Conservation (phyloP, 1,140 invertebrate genomes). For the Cherax destructor region DNA sequence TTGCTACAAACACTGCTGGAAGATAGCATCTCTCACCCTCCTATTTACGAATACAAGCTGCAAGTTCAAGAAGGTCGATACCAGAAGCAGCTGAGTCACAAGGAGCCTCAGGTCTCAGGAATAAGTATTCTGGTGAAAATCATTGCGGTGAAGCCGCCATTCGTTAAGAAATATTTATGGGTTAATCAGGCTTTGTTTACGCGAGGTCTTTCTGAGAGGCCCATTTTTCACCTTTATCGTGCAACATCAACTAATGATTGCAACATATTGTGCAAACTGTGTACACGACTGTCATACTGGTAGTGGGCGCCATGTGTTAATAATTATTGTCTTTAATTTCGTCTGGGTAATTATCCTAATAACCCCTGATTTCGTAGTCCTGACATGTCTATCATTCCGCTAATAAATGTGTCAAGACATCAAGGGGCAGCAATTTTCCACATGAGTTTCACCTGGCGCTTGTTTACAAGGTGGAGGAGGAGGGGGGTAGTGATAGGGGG, state of each 20-base stretch:
- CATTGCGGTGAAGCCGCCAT: constrained; percentile 7
- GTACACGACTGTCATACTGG: background rate
- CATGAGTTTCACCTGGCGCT: background rate
- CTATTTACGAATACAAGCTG: too few species aligned
- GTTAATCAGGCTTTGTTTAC: constrained; percentile 52
- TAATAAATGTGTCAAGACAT: constrained; percentile 44
- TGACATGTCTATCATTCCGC: constrained; percentile 40
- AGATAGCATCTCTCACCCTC: too few species aligned
- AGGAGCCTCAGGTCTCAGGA: too few species aligned
- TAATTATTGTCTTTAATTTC: constrained; percentile 54
- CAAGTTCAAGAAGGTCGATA: too few species aligned
- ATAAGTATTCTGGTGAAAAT: constrained; percentile 15
- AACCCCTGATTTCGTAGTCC: constrained; percentile 38
- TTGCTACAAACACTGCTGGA: too few species aligned
- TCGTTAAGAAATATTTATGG: constrained; percentile 46
- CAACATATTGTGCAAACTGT: constrained; percentile 4
- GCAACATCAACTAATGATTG: constrained; percentile 53
- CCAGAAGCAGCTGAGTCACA: too few species aligned
- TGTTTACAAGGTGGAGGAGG: too few species aligned
- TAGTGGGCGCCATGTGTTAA: constrained; percentile 12
- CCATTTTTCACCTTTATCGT: constrained; percentile 58
- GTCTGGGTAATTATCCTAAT: constrained; percentile 30
- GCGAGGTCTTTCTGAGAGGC: background rate
- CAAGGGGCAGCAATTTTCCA: constrained; percentile 25
- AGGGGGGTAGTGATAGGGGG: too few species aligned